A percentile compares a stretch with the other conserved stretches of the same genome.
phyloP scores from a whole-genome alignment of 2,797 vertebrate species.

The Sebastolobus alascanus region DNA sequence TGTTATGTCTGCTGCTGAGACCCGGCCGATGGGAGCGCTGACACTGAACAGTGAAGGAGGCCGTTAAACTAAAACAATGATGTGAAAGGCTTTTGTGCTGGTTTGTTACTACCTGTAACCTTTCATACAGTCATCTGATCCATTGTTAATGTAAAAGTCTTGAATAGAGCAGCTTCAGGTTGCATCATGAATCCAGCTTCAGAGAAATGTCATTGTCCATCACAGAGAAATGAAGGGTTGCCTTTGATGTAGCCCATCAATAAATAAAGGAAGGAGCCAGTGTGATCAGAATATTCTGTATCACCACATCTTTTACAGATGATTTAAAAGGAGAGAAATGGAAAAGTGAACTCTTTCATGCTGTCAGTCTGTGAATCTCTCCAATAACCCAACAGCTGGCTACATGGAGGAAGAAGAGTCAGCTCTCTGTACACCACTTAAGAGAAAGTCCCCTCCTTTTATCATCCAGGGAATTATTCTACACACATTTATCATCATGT shows the following conservation, averaged over 20 bases:
- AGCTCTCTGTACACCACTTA: not conserved
- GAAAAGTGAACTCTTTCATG: not conserved
- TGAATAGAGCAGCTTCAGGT: slow-evolving; percentile 3
- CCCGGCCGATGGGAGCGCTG: not conserved
- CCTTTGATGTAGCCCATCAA: slow-evolving; percentile 22
- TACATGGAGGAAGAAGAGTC: slow-evolving; percentile 7
- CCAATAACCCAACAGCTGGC: not conserved
- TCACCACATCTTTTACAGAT: slow-evolving; percentile 7
- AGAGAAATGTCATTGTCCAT: slow-evolving; percentile 10
- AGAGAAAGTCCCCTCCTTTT: slow-evolving; percentile 50
- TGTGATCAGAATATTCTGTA: slow-evolving; percentile 18
- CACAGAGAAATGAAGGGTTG: slow-evolving; percentile 20
- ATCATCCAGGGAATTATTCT: slow-evolving; percentile 66
- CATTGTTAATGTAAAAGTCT: slow-evolving; percentile 15
- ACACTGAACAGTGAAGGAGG: not conserved
- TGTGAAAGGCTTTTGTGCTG: not conserved
- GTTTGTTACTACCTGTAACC: not conserved
- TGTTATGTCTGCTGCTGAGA: not conserved
- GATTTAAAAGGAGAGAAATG: slow-evolving; percentile 12
- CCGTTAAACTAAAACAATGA: not conserved
- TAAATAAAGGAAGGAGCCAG: not conserved
- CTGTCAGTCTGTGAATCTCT: slow-evolving; percentile 30
- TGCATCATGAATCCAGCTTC: slow-evolving; percentile 20
- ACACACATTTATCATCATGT: slow-evolving; percentile 72
- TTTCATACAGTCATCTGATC: not conserved